These are phyloP conservation scores for Therioaphis trifolii DNA, from an alignment of 2,888 invertebrate species.

Conservation along the genomic window DNA sequence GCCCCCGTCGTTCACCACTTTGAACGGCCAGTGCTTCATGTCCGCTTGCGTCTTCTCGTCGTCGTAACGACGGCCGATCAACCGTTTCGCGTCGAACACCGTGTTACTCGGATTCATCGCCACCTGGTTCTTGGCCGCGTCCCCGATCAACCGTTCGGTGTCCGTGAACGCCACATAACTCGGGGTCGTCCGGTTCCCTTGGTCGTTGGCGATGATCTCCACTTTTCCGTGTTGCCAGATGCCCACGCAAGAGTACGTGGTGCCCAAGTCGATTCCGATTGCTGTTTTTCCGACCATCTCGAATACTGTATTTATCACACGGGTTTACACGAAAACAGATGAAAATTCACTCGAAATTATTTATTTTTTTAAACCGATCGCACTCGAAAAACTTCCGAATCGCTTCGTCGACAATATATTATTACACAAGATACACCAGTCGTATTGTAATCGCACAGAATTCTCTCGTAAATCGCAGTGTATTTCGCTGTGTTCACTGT, in stretches of 20 bases:
- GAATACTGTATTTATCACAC: too few relatives aligned
- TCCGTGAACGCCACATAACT: slow-evolving; percentile 78
- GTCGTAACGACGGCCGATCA: slow-evolving; percentile 76
- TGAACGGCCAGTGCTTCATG: slow-evolving; percentile 87
- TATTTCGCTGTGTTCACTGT: too few relatives aligned
- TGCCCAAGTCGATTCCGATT: slow-evolving; percentile 87
- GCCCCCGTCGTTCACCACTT: slow-evolving; percentile 74
- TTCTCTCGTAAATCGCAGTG: too few relatives aligned
- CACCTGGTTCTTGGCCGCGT: slow-evolving; percentile 73
- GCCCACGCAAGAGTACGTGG: slow-evolving; percentile 87
- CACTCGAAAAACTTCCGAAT: too few relatives aligned
- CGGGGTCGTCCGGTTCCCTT: slow-evolving; percentile 85
- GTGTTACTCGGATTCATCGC: slow-evolving; percentile 81
- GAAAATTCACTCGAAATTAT: too few relatives aligned
- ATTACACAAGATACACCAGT: too few relatives aligned
- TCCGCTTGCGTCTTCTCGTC: slow-evolving; percentile 81
- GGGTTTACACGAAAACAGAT: too few relatives aligned
- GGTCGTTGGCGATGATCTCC: slow-evolving; percentile 85
- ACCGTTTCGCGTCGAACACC: slow-evolving; percentile 83
- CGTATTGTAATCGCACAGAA: too few relatives aligned
- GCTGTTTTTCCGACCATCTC: slow-evolving; percentile 68
- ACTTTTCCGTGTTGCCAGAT: slow-evolving; percentile 86
- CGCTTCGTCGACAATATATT: too few relatives aligned
- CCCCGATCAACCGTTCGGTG: slow-evolving; percentile 71
- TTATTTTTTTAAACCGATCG: too few relatives aligned